phyloP scores from a whole-genome alignment of 2,888 invertebrate species.

The Calameuta pallipes region DNA sequence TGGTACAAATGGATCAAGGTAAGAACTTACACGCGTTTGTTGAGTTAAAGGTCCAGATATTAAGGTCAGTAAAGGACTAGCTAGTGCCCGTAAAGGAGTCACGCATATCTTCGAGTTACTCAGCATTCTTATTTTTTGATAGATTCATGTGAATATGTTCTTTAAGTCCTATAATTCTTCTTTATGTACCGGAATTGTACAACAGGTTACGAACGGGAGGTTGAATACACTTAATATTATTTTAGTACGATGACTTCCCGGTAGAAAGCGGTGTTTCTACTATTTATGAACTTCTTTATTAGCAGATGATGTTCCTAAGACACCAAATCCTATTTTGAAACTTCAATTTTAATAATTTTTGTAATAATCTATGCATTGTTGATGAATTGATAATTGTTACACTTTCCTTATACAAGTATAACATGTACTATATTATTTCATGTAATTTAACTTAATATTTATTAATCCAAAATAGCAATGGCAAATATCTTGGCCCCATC shows the following conservation, averaged over 20 bases:
- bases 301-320: background rate
- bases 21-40: slow-evolving; percentile 41
- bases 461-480: slow-evolving; percentile 5
- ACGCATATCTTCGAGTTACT: slow-evolving; percentile 21
- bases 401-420: background rate
- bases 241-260: background rate
- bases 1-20: background rate
- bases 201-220: background rate
- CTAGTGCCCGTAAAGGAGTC: slow-evolving; percentile 19
- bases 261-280: background rate
- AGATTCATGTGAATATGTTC: background rate
- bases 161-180: background rate
- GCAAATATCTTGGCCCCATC: slow-evolving; percentile 21
- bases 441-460: background rate
- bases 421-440: background rate
- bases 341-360: background rate
- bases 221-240: background rate
- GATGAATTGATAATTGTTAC: background rate
- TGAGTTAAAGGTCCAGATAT: slow-evolving; percentile 31
- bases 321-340: background rate
- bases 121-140: slow-evolving; percentile 21
- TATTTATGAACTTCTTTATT: background rate
- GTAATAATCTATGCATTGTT: background rate
- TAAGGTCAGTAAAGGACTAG: slow-evolving; percentile 21
- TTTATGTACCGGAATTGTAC: background rate